Evolutionary conservation across 2,113 vertebrate genomes (phyloP).

Genomic region (rat (Rattus norvegicus)): DNA sequence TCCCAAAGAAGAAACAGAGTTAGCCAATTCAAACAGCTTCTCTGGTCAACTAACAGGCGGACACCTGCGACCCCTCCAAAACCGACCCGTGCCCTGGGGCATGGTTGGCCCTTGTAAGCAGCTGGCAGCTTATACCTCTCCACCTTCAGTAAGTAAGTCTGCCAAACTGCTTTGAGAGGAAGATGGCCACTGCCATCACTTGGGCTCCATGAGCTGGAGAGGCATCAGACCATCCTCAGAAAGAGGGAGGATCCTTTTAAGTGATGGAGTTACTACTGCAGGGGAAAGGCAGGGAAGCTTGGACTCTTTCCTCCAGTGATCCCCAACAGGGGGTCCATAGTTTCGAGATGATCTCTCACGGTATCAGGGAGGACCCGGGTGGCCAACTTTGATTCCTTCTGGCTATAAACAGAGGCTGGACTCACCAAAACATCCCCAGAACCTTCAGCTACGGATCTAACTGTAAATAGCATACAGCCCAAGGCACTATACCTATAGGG

Average conservation of each 20-base stretch:
- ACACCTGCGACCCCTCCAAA: not conserved
- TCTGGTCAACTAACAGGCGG: not conserved
- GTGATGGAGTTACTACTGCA: conserved; percentile 77
- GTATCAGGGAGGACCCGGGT: not conserved
- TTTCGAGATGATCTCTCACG: conserved; percentile 12
- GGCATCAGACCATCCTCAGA: not conserved
- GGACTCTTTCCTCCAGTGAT: conserved; percentile 79
- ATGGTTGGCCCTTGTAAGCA: not conserved
- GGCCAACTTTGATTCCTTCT: not conserved
- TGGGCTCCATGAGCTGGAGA: too few species aligned
- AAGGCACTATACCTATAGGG: not conserved
- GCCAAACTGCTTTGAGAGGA: not conserved
- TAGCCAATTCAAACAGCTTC: not conserved
- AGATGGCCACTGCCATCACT: not conserved
- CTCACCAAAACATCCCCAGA: not conserved
- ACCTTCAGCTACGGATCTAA: not conserved
- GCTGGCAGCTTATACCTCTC: not conserved
- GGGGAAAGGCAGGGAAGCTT: conserved; percentile 62
- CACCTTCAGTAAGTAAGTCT: not conserved
- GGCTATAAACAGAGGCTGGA: conserved; percentile 3
- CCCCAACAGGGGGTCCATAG: not conserved
- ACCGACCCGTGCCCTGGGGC: not conserved
- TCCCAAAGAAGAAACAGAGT: not conserved
- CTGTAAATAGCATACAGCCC: not conserved
- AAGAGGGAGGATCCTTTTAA: conserved; percentile 52